Conservation (phyloP, 2,888 invertebrate genomes). For the Lutraria lutraria region DNA sequence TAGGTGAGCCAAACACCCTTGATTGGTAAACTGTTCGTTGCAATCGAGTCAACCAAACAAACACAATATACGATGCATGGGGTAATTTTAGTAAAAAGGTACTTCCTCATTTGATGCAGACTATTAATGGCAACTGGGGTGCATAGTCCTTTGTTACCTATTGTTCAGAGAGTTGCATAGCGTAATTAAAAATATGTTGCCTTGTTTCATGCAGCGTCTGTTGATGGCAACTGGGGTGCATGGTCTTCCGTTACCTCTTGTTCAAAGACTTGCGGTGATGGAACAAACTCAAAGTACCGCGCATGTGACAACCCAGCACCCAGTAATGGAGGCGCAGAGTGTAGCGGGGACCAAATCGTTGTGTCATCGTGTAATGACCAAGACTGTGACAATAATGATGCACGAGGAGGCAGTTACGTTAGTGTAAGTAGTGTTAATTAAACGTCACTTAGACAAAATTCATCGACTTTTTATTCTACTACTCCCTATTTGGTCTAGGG, state of each 20-base stretch:
- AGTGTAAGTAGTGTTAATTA: background rate
- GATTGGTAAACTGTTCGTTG: too few species aligned
- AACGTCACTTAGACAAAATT: background rate
- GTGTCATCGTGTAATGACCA: background rate
- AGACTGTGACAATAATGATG: background rate
- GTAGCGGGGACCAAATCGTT: conserved; percentile 22
- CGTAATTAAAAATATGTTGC: too few species aligned
- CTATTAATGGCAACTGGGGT: too few species aligned
- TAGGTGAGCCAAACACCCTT: too few species aligned
- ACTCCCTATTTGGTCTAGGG: too few species aligned
- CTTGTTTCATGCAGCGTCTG: background rate
- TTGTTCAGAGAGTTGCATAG: too few species aligned
- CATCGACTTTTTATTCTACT: too few species aligned
- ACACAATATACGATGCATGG: too few species aligned
- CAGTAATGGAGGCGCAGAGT: conserved; percentile 20
- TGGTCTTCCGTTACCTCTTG: conserved; percentile 24
- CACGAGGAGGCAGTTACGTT: background rate
- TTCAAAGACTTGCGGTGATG: conserved; percentile 27
- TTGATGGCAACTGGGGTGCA: conserved; percentile 32
- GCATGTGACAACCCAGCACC: conserved; percentile 33
- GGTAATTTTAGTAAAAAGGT: too few species aligned
- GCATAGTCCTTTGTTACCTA: too few species aligned
- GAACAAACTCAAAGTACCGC: background rate
- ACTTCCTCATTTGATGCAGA: too few species aligned
- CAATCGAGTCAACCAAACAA: too few species aligned